Base-by-base conservation (phyloP, 2,888 invertebrate species). In the Drosophila gaucha region DNA sequence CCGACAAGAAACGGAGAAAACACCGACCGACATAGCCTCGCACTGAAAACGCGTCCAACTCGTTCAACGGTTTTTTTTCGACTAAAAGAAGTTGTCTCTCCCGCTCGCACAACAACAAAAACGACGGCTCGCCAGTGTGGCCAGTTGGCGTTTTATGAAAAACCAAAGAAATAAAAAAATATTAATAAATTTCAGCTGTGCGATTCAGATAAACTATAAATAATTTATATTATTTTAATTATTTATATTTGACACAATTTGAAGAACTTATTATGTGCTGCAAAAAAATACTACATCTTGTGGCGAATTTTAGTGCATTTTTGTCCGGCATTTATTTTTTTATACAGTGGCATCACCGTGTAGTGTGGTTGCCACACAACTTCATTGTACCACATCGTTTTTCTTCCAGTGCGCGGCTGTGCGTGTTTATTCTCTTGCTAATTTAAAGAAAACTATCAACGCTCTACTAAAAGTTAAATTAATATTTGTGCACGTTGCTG, bases 1-100 rank as follows among this genome's bases (percentile, higher is more conserved):
- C 64, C 77, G 74, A 71, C 75, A 66, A 66, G 56, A 52, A 65
- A 68, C 69, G 63, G 47, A 41, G 24, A 73, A 76, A 83, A 76
- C 71, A 65, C 69, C 74, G 68, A 82, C 71, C 68, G 74, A 80
- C 65, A 63, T 56, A 56, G 51, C 59, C 71, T 55, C 69, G 62
- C 69, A 67, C 65, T 49, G 28, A 65, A 60, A 74, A 63, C 74
- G 46, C 71, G 67, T 74, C 64, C 68, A 62, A 63, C 41, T 62
- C 63, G 62, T 33, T 24, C 56, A 62, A 73, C 63, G 73, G 63
- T 60, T 73, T 50, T 70, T 58, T 57, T 65, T 65, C 65, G 56
- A 65, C 65, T 65, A 43, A 55, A 30, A 44, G 59, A 50, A 54
- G 54, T 44, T 24, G 20, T 47, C 49, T 35, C 75, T 74, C 70